Percentiles rank a stretch among this genome's conserved stretches.
These are phyloP conservation scores for Myrmecophaga tridactyla DNA, from an alignment of 2,113 vertebrate genomes.

Conservation along the genomic window DNA sequence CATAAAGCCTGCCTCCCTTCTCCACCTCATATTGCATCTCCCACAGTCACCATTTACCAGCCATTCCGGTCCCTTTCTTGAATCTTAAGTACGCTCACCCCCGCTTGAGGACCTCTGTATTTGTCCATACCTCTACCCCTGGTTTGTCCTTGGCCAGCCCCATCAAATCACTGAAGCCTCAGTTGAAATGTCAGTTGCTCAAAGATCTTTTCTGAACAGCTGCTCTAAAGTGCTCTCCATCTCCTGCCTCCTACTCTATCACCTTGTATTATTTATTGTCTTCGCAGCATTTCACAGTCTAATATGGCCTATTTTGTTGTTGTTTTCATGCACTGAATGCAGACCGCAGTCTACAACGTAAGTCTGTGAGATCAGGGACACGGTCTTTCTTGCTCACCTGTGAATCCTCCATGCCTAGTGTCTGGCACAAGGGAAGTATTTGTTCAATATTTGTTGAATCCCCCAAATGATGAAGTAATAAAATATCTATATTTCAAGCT, in stretches of 20 bases:
- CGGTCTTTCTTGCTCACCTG: background rate
- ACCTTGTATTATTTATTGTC: background rate
- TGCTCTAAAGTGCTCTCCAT: background rate
- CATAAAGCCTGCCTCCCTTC: rapidly evolving
- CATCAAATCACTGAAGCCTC: background rate
- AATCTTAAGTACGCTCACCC: background rate
- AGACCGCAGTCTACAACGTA: background rate
- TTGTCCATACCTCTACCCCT: background rate
- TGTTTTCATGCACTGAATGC: background rate
- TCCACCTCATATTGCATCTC: background rate
- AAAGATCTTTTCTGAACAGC: background rate
- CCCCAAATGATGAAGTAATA: background rate
- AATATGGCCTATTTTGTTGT: background rate
- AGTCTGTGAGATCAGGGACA: background rate
- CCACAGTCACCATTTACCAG: no score
- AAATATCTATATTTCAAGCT: background rate
- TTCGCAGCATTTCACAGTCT: background rate
- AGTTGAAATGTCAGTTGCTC: background rate
- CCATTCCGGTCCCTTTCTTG: background rate
- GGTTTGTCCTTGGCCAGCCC: background rate
- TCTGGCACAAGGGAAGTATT: background rate
- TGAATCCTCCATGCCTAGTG: background rate
- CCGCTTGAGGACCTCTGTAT: no score
- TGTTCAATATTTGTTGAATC: background rate
- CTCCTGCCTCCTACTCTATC: background rate